Conservation (phyloP, 2,113 vertebrate species). For the Anser cygnoides region DNA sequence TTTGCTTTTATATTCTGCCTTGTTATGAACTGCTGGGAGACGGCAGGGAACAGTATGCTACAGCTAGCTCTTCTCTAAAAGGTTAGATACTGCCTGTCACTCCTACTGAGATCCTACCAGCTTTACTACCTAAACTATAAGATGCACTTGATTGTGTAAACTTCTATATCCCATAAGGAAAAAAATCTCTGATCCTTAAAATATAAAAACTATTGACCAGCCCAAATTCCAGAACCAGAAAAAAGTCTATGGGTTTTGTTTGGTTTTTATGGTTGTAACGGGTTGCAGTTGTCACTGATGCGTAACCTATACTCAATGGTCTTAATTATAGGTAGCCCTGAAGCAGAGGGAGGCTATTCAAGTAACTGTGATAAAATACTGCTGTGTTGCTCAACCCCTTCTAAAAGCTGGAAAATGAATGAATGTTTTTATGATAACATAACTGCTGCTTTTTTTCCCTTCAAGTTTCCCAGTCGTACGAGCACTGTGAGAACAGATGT, state of each 20-base stretch:
- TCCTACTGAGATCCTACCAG: neutral
- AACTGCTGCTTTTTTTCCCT: neutral
- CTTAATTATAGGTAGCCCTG: neutral
- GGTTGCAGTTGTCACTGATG: neutral
- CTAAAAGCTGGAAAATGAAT: neutral
- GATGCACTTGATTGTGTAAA: neutral
- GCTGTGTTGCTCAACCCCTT: neutral
- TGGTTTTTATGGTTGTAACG: neutral
- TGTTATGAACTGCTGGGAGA: neutral
- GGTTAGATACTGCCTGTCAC: neutral
- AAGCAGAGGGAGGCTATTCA: neutral
- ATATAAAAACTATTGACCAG: neutral
- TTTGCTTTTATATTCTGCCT: neutral
- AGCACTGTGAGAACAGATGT: neutral
- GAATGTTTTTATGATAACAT: neutral
- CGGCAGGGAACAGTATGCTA: neutral
- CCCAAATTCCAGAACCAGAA: neutral
- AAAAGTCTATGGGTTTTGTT: rapidly evolving
- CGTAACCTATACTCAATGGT: neutral
- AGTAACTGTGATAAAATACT: neutral
- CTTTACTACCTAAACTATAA: neutral
- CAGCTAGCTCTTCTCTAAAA: neutral
- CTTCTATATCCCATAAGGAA: neutral
- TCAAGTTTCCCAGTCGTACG: neutral
- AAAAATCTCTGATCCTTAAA: neutral